phyloP scores from a whole-genome alignment of 2,113 vertebrate genomes.

The Tragelaphus buxtoni region DNA sequence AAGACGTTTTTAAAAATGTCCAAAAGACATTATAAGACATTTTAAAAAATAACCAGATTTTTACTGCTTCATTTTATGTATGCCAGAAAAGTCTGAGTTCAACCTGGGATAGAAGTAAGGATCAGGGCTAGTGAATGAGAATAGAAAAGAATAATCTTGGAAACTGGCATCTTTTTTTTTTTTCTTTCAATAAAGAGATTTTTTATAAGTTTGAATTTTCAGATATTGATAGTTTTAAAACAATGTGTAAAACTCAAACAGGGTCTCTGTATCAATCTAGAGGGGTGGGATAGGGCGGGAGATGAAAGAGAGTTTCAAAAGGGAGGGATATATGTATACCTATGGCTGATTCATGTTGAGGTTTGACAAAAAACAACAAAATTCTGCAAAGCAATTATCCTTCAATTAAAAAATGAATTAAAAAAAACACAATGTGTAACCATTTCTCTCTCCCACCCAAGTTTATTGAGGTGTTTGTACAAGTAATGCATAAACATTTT shows the following conservation, averaged over 20 bases:
- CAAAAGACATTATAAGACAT: neutral
- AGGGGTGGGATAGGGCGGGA: neutral
- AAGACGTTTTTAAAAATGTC: neutral
- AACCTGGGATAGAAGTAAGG: neutral
- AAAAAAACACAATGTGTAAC: neutral
- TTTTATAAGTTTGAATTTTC: neutral
- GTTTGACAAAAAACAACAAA: neutral
- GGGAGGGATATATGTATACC: neutral
- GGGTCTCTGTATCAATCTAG: neutral
- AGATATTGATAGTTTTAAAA: constrained; percentile 18
- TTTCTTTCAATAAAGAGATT: neutral
- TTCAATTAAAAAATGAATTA: neutral
- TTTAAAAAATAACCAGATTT: neutral
- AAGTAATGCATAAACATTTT: neutral
- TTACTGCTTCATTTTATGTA: neutral
- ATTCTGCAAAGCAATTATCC: neutral
- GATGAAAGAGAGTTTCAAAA: neutral
- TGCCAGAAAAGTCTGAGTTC: neutral
- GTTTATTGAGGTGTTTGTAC: neutral
- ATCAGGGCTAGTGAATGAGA: neutral
- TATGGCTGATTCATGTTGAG: neutral
- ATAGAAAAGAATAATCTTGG: neutral
- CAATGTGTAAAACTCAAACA: neutral
- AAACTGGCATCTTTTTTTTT: neutral
- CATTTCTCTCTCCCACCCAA: neutral